A percentile compares a stretch with the other conserved stretches of the same genome.
Conservation (phyloP, 2,113 vertebrate genomes). For the Coracopsis vasa region DNA sequence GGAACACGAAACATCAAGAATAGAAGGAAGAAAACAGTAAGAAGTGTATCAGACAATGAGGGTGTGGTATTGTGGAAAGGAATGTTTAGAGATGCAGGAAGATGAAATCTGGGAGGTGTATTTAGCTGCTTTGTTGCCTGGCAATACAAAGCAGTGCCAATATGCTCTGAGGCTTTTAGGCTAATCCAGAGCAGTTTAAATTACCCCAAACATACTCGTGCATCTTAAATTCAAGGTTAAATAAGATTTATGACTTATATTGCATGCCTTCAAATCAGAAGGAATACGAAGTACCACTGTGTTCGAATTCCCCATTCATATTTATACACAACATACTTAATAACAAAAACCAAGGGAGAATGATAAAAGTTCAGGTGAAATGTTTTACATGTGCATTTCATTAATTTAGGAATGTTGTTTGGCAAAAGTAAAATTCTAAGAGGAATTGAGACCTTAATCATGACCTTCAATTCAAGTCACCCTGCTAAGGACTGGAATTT, state of each 20-base stretch:
- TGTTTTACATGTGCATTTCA: not conserved
- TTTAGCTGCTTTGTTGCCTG: not conserved
- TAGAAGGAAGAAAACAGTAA: not conserved
- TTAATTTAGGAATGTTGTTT: not conserved
- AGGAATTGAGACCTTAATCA: not conserved
- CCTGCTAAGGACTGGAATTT: not conserved
- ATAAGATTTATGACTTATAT: not conserved
- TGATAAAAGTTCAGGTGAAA: not conserved
- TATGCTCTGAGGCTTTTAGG: not conserved
- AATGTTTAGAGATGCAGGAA: not conserved
- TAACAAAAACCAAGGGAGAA: not conserved
- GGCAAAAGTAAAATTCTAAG: not conserved
- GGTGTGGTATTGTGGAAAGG: not conserved
- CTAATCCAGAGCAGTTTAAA: not conserved
- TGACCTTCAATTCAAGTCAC: not conserved
- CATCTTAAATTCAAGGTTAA: not conserved
- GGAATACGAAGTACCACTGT: not conserved
- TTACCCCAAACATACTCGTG: not conserved
- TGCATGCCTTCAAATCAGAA: not conserved
- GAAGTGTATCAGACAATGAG: not conserved
- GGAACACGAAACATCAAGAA: not conserved
- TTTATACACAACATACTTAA: not conserved
- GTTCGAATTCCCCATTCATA: not conserved
- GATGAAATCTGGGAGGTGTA: not conserved
- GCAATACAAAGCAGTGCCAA: not conserved